Percentiles rank a stretch among this genome's conserved stretches.
These are phyloP conservation scores for Holotrichia oblita DNA, from an alignment of 1,140 invertebrate genomes.

Conservation along the genomic window DNA sequence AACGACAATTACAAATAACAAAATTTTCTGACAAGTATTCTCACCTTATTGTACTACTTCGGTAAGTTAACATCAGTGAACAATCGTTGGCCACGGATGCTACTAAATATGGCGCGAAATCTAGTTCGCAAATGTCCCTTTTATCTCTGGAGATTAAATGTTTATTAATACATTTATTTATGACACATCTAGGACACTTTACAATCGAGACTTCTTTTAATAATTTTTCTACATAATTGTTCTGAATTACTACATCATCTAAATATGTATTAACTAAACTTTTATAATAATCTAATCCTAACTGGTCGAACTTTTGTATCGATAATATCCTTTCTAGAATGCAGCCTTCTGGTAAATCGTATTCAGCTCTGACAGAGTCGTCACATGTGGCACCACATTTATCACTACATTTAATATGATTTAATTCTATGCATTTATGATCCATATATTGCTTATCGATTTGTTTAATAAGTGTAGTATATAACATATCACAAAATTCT, in stretches of 20 bases:
- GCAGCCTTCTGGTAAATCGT: slow-evolving; percentile 51
- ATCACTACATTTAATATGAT: slow-evolving; percentile 40
- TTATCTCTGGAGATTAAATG: slow-evolving; percentile 39
- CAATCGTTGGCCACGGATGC: slow-evolving; percentile 57
- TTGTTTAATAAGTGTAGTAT: slow-evolving; percentile 21
- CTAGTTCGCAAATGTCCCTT: slow-evolving; percentile 45
- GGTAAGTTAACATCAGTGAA: slow-evolving; percentile 56
- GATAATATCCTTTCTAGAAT: slow-evolving; percentile 55
- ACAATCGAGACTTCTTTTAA: slow-evolving; percentile 44
- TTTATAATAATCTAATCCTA: slow-evolving; percentile 53
- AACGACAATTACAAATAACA: slow-evolving; percentile 29
- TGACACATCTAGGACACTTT: slow-evolving; percentile 33
- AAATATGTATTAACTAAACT: slow-evolving; percentile 45
- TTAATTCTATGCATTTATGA: slow-evolving; percentile 13
- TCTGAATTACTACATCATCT: slow-evolving; percentile 43
- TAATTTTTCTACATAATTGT: slow-evolving; percentile 51
- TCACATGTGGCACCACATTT: neutral
- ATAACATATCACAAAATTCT: slow-evolving; percentile 52
- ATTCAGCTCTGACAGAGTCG: slow-evolving; percentile 44
- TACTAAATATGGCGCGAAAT: slow-evolving; percentile 55
- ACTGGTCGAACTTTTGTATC: slow-evolving; percentile 54
- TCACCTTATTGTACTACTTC: slow-evolving; percentile 45
- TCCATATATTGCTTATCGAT: slow-evolving; percentile 31
- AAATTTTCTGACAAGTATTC: slow-evolving; percentile 16
- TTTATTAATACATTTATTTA: slow-evolving; percentile 23